Conservation (phyloP, 2,113 vertebrate species). For the Epinephelus lanceolatus region DNA sequence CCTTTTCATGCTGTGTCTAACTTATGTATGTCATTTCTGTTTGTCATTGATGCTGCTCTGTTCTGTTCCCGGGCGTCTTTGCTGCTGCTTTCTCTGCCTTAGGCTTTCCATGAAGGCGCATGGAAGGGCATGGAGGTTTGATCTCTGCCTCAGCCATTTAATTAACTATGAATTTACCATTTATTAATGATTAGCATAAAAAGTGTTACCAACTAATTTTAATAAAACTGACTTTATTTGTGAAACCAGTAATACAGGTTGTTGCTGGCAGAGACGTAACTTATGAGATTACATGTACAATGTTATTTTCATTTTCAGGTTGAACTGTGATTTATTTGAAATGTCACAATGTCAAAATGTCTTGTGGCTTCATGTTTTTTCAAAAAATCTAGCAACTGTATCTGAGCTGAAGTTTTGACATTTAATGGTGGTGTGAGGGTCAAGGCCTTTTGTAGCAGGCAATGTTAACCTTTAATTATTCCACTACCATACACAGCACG, state of each 20-base stretch:
- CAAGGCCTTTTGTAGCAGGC: constrained; percentile 16
- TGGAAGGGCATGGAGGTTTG: too few species aligned
- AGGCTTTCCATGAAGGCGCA: too few species aligned
- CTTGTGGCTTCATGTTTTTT: constrained; percentile 1
- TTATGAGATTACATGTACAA: neutral
- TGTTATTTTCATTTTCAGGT: neutral
- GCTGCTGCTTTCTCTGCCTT: too few species aligned
- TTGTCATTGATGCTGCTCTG: too few species aligned
- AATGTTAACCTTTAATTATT: constrained; percentile 29
- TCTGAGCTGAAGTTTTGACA: constrained; percentile 33
- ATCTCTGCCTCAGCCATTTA: too few species aligned
- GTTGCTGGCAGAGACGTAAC: neutral
- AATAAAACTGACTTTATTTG: neutral
- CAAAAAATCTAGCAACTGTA: neutral
- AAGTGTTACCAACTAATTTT: too few species aligned
- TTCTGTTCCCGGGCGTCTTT: too few species aligned
- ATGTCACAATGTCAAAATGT: constrained; percentile 32
- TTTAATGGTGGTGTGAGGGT: constrained; percentile 28
- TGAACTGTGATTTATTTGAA: neutral
- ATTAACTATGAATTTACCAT: too few species aligned
- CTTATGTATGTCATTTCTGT: too few species aligned
- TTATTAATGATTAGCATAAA: too few species aligned
- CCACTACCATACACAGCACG: neutral
- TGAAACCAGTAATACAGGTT: neutral
- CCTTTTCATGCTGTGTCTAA: too few species aligned